These are phyloP conservation scores for Micromys minutus DNA, from an alignment of 2,113 vertebrate genomes.

Conservation along the genomic window DNA sequence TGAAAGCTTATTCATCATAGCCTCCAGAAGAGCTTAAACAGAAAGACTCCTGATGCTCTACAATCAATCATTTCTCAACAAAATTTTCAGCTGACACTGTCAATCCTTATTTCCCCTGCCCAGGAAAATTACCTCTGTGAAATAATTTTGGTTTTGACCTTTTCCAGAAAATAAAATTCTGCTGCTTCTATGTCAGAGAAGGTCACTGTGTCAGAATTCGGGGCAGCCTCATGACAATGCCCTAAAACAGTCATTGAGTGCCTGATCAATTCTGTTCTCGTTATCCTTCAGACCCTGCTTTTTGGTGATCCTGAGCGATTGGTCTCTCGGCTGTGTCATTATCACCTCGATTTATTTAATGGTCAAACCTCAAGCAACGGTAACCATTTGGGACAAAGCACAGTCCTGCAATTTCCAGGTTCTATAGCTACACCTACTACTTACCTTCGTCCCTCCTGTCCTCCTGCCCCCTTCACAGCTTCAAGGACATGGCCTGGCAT, in stretches of 20 bases:
- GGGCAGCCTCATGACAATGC: neutral
- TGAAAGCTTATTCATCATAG: constrained; percentile 43
- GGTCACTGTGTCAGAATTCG: constrained; percentile 55
- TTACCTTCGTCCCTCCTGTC: neutral
- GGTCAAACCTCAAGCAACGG: constrained; percentile 23
- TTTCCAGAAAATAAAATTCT: constrained; percentile 68
- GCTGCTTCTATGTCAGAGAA: constrained; percentile 49
- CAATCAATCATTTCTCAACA: constrained; percentile 51
- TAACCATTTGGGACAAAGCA: neutral
- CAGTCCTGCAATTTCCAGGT: neutral
- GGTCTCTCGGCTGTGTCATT: constrained; percentile 30
- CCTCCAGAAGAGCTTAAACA: constrained; percentile 53
- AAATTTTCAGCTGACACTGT: constrained; percentile 20
- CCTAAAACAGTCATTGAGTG: neutral
- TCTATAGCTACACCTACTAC: neutral
- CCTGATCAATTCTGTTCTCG: constrained; percentile 23
- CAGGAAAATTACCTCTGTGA: constrained; percentile 63
- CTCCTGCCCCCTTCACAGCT: neutral
- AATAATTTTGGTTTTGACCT: constrained; percentile 65
- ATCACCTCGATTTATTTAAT: constrained; percentile 15
- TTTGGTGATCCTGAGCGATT: constrained; percentile 34
- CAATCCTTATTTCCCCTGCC: neutral
- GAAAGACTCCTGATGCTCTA: neutral
- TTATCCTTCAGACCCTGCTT: constrained; percentile 33
- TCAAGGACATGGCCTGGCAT: neutral